These are phyloP conservation scores for Perizoma affinitatum DNA, from an alignment of 2,888 invertebrate genomes.

Conservation along the genomic window DNA sequence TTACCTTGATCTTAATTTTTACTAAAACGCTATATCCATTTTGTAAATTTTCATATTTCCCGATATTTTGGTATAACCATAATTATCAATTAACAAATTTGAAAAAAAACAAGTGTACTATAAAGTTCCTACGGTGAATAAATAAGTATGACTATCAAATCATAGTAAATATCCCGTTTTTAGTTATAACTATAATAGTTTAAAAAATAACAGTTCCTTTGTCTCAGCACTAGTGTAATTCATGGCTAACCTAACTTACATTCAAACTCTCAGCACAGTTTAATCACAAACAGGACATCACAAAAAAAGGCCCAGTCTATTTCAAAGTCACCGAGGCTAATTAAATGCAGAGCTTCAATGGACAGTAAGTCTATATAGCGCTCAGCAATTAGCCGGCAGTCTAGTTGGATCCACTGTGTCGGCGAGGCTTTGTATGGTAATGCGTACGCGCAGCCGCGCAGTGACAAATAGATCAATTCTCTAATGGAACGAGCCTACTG, in stretches of 20 bases:
- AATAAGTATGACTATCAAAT: too few relatives aligned
- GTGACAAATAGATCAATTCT: constrained; percentile 32
- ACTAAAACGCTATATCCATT: too few relatives aligned
- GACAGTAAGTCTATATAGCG: constrained; percentile 31
- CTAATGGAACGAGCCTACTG: constrained; percentile 18
- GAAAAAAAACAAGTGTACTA: too few relatives aligned
- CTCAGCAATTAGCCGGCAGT: constrained; percentile 25
- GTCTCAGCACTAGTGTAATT: too few relatives aligned
- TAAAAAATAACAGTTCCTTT: too few relatives aligned
- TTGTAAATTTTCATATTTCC: too few relatives aligned
- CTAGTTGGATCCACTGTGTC: constrained; percentile 8
- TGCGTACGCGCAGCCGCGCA: constrained; percentile 17
- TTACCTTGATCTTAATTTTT: too few relatives aligned
- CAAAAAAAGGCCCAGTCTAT: constrained; percentile 22
- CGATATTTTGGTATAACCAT: too few relatives aligned
- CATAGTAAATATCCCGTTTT: too few relatives aligned
- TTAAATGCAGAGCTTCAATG: constrained; percentile 28
- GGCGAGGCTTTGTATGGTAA: constrained; percentile 29
- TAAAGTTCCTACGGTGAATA: too few relatives aligned
- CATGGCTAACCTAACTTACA: neutral
- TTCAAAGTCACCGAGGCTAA: constrained; percentile 27
- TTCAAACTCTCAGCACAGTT: constrained; percentile 16
- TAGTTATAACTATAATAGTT: too few relatives aligned
- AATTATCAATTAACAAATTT: too few relatives aligned
- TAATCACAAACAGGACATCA: constrained; percentile 17